Evolutionary conservation across 2,888 invertebrate genomes (phyloP).

Genomic region (Mycogona germanica): DNA sequence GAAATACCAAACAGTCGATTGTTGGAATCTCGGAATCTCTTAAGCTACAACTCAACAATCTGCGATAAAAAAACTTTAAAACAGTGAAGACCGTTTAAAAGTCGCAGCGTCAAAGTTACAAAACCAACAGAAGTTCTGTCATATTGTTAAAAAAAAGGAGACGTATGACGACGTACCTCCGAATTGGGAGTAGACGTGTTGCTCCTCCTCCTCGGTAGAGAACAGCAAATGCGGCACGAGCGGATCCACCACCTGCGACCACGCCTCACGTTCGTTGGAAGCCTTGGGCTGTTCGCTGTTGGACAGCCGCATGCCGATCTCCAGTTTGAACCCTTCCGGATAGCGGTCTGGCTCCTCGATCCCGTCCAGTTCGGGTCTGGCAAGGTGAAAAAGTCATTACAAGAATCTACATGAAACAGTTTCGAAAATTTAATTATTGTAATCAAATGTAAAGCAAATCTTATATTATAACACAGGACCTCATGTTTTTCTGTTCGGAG

Average conservation of each 20-base stretch:
- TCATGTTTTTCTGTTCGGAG: too few species aligned
- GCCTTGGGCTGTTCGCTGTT: conserved; percentile 44
- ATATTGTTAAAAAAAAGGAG: background rate
- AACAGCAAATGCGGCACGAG: conserved; percentile 50
- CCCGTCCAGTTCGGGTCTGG: conserved; percentile 64
- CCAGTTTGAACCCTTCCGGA: conserved; percentile 53
- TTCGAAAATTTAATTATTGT: background rate
- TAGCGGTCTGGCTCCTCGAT: conserved; percentile 49
- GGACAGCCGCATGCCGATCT: conserved; percentile 56
- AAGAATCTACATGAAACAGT: background rate
- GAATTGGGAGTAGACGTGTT: conserved; percentile 71
- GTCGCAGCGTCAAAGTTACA: too few species aligned
- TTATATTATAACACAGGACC: too few species aligned
- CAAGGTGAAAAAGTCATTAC: too few species aligned
- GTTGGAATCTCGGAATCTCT: background rate
- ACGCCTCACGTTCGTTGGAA: conserved; percentile 20
- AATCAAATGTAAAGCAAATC: too few species aligned
- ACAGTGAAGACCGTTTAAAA: too few species aligned
- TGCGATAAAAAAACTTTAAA: too few species aligned
- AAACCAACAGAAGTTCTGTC: too few species aligned
- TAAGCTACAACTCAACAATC: too few species aligned
- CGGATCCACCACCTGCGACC: conserved; percentile 17
- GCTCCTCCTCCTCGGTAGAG: conserved; percentile 62
- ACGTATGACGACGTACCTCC: conserved; percentile 38
- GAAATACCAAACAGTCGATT: background rate